Conservation (phyloP, 2,888 invertebrate species). For the Chorisops tibialis region DNA sequence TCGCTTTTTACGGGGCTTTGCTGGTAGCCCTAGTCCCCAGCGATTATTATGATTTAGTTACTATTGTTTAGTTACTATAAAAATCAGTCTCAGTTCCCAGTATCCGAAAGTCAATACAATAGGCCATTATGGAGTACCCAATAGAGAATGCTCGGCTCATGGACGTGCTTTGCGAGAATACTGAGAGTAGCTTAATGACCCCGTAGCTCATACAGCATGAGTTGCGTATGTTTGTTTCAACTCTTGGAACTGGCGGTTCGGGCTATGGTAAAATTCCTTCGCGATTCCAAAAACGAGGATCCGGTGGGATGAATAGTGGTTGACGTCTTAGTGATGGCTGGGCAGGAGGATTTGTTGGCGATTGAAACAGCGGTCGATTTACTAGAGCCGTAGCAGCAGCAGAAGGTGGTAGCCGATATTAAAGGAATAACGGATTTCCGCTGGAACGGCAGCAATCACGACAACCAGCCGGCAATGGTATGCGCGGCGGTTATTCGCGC, state of each 20-base stretch:
- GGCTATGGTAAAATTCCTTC: slow-evolving; percentile 42
- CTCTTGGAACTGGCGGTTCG: slow-evolving; percentile 64
- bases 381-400: background rate
- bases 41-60: no score
- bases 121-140: no score
- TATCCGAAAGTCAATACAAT: no score
- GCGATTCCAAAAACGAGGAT: slow-evolving; percentile 33
- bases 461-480: background rate
- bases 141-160: no score
- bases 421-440: slow-evolving; percentile 27
- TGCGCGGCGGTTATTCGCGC: slow-evolving; percentile 10
- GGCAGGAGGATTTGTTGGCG: slow-evolving; percentile 38
- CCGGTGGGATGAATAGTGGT: slow-evolving; percentile 31
- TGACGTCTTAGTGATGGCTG: slow-evolving; percentile 32
- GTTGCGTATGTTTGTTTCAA: no score
- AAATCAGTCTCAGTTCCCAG: no score
- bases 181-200: no score
- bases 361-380: slow-evolving; percentile 29
- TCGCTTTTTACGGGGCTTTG: no score
- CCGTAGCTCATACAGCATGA: no score
- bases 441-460: slow-evolving; percentile 27
- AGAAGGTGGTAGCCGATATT: slow-evolving; percentile 12
- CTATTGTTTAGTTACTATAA: no score
- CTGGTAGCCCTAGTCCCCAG: no score
- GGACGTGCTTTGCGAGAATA: no score